Evolutionary conservation across 2,113 vertebrate species (phyloP).

Genomic region (Myotis davidii): DNA sequence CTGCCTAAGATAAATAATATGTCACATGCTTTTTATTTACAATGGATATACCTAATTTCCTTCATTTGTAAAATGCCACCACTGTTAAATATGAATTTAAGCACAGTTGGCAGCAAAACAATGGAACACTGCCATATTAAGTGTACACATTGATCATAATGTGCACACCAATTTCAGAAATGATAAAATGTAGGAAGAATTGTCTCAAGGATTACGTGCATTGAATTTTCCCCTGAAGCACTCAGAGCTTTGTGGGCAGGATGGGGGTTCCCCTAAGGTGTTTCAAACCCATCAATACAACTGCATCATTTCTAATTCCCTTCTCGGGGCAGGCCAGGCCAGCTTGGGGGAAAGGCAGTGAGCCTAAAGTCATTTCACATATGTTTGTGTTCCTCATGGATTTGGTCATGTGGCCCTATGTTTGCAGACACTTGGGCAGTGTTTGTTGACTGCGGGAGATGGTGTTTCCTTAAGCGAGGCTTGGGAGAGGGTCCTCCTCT

Average conservation of each 20-base stretch:
- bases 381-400: constrained; percentile 7
- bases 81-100: constrained; percentile 60
- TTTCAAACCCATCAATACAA: neutral
- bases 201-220: neutral
- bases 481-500: neutral
- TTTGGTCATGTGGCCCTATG: constrained; percentile 21
- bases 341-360: constrained; percentile 12
- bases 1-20: neutral
- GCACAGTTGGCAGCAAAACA: neutral
- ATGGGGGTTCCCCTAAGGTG: neutral
- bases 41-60: neutral
- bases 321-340: neutral
- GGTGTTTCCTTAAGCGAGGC: constrained; percentile 16
- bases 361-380: constrained; percentile 24
- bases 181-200: neutral
- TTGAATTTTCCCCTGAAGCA: neutral
- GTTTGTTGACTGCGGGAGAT: constrained; percentile 39
- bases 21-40: constrained; percentile 33
- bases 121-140: neutral
- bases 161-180: neutral
- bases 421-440: constrained; percentile 26
- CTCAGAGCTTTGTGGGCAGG: neutral
- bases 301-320: constrained; percentile 8
- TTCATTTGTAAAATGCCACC: constrained; percentile 50
- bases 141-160: neutral